These are phyloP conservation scores for Rhagophthalmus giganteus DNA, from an alignment of 2,888 invertebrate species.

Conservation along the genomic window DNA sequence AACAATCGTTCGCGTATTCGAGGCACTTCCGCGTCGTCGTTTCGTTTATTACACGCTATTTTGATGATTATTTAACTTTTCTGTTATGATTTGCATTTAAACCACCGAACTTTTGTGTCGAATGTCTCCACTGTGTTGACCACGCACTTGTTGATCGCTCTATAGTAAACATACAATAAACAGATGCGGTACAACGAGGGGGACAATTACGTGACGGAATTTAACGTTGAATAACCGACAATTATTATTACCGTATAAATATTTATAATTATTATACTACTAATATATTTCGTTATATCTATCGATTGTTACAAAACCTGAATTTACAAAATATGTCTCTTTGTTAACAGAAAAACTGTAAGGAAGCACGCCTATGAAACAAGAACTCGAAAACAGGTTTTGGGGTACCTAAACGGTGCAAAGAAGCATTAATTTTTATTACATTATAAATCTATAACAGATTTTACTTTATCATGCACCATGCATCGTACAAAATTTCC, in stretches of 20 bases:
- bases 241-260: too few species aligned
- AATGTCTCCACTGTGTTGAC: slow-evolving; percentile 6
- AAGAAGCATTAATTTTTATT: too few species aligned
- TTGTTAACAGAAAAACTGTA: too few species aligned
- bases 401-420: too few species aligned
- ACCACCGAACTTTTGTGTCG: slow-evolving; percentile 1
- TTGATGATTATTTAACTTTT: slow-evolving; percentile 2
- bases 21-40: slow-evolving; percentile 1
- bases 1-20: neutral
- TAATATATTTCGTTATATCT: neutral
- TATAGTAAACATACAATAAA: slow-evolving; percentile 23
- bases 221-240: too few species aligned
- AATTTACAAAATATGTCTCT: too few species aligned
- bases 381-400: slow-evolving; percentile 39
- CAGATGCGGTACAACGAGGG: slow-evolving; percentile 2
- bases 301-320: too few species aligned
- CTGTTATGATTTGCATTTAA: slow-evolving; percentile 11
- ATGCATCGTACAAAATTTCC: too few species aligned
- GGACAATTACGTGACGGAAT: neutral
- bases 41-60: neutral
- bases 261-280: neutral
- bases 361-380: slow-evolving; percentile 34
- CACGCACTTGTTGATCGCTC: slow-evolving; percentile 22
- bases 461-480: too few species aligned
- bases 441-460: too few species aligned